Conservation (phyloP, 1,140 invertebrate species). For the Drosophila eugracilis region DNA sequence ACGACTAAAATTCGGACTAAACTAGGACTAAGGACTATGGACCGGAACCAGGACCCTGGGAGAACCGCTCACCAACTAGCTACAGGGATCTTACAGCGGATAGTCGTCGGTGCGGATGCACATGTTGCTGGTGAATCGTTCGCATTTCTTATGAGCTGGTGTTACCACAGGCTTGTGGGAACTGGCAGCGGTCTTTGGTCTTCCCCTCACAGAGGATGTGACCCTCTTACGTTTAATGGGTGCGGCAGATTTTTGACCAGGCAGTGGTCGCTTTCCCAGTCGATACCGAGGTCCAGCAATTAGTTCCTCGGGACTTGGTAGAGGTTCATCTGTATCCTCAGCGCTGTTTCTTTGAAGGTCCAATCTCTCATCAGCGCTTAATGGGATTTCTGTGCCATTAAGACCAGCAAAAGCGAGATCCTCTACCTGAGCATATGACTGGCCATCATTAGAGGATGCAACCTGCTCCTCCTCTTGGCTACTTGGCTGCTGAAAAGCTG, state of each 20-base stretch:
- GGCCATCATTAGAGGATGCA: conserved; percentile 12
- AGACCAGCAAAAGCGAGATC: conserved; percentile 75
- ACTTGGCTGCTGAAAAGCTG: conserved; percentile 63
- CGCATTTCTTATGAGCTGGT: conserved; percentile 86
- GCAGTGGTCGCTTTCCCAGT: conserved; percentile 44
- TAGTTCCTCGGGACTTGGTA: conserved; percentile 78
- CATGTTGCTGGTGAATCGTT: conserved; percentile 90
- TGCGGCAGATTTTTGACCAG: conserved; percentile 43
- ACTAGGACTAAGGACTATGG: conserved; percentile 44
- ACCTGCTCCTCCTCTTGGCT: conserved; percentile 2
- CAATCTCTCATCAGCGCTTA: conserved; percentile 48
- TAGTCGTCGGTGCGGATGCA: conserved; percentile 91
- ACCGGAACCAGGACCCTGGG: conserved; percentile 26
- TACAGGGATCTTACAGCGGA: conserved; percentile 88
- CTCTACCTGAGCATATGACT: conserved; percentile 68
- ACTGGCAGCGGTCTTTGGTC: conserved; percentile 63
- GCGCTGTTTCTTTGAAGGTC: conserved; percentile 41
- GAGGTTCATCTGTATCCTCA: conserved; percentile 50
- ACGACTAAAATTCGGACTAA: conserved; percentile 43
- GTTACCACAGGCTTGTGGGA: conserved; percentile 57
- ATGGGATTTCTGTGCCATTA: conserved; percentile 65
- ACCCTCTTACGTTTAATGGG: conserved; percentile 67
- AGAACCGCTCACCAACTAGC: conserved; percentile 39
- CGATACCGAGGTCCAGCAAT: conserved; percentile 78
- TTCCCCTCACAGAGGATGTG: conserved; percentile 23